Percentiles rank a stretch among this genome's conserved stretches.
These are phyloP conservation scores for Orchesella cincta DNA, from an alignment of 1,140 invertebrate genomes.

Conservation along the genomic window DNA sequence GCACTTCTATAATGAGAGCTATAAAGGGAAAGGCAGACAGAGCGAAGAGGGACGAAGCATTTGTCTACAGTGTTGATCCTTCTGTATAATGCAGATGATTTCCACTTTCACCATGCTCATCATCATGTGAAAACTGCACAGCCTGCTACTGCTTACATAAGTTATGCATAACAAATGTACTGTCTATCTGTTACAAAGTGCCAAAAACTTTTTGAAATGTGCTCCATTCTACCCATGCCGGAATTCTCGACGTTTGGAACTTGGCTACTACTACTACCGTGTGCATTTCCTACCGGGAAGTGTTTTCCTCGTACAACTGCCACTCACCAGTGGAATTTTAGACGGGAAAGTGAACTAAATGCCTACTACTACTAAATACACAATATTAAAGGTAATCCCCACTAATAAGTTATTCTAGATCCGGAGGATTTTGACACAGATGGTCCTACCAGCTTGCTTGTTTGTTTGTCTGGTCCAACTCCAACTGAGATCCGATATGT, in stretches of 20 bases:
- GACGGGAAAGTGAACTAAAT: neutral
- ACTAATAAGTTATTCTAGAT: slow-evolving; percentile 18
- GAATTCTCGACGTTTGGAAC: neutral
- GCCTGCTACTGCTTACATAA: neutral
- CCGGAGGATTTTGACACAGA: slow-evolving; percentile 19
- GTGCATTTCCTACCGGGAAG: neutral
- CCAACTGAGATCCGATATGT: neutral
- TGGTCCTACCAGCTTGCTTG: neutral
- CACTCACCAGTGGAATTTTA: neutral
- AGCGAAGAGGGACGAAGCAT: too few species aligned
- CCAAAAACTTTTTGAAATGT: neutral
- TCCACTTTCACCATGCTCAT: too few species aligned
- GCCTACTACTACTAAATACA: neutral
- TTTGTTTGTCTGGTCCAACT: too few species aligned
- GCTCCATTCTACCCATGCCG: neutral
- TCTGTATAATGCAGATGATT: too few species aligned
- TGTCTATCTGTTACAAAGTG: neutral
- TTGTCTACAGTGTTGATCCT: too few species aligned
- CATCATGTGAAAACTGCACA: neutral
- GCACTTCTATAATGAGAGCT: too few species aligned
- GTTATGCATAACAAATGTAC: neutral
- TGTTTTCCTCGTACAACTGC: neutral
- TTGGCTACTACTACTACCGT: neutral
- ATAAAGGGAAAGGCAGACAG: too few species aligned
- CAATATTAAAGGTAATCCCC: slow-evolving; percentile 1